Evolutionary conservation across 2,113 vertebrate genomes (phyloP).

Genomic region (Phodopus roborovskii): DNA sequence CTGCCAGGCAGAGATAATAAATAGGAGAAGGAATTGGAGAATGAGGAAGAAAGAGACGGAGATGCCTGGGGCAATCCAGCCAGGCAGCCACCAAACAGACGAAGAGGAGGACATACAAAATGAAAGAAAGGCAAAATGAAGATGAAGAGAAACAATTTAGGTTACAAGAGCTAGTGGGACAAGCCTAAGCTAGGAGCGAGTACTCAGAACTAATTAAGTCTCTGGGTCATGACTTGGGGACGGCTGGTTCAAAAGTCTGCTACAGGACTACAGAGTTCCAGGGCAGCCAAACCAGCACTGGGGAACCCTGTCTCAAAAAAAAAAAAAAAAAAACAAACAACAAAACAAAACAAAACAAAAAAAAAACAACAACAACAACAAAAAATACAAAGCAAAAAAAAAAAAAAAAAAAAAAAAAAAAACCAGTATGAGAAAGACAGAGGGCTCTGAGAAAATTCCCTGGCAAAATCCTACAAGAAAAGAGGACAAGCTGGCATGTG

Average conservation of each 20-base stretch:
- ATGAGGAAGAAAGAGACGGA: background rate
- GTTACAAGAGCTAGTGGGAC: background rate
- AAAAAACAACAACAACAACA: background rate
- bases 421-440: background rate
- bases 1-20: background rate
- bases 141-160: background rate
- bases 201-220: background rate
- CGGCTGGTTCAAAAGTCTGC: too few species aligned
- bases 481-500: background rate
- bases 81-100: too few species aligned
- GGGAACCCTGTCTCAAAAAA: background rate
- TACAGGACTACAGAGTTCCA: background rate
- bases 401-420: too few species aligned
- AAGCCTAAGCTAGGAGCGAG: background rate
- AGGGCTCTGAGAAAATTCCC: background rate
- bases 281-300: background rate
- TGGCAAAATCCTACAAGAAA: background rate
- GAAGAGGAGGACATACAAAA: fast-evolving
- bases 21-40: too few species aligned
- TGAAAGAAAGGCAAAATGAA: background rate
- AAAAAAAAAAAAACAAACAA: background rate
- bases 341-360: background rate
- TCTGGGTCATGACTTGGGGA: background rate
- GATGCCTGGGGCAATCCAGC: too few species aligned
- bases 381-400: too few species aligned